phyloP scores from a whole-genome alignment of 92 coral and sea anemone genomes.

The Palythoa caribaeorum region DNA sequence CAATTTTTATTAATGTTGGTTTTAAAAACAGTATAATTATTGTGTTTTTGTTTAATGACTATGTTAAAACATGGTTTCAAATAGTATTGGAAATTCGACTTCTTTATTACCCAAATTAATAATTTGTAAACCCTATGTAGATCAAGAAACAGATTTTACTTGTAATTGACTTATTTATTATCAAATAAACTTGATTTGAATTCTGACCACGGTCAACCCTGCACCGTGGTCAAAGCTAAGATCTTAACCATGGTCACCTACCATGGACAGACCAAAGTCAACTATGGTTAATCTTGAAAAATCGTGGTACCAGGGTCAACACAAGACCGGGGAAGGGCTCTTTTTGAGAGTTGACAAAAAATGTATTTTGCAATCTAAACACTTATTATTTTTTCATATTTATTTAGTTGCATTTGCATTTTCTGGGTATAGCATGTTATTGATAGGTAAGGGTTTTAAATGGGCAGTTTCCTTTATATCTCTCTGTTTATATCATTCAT shows the following conservation, averaged over 20 bases:
- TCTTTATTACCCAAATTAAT: constrained; percentile 11
- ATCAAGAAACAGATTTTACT: constrained; percentile 12
- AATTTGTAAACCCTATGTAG: constrained; percentile 13
- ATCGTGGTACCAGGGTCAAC: constrained; percentile 16
- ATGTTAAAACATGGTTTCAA: constrained; percentile 12
- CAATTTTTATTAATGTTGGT: constrained; percentile 11
- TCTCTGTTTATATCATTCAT: constrained; percentile 46
- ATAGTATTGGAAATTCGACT: constrained; percentile 13
- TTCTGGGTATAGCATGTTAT: constrained; percentile 50
- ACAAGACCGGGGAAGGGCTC: constrained; percentile 18
- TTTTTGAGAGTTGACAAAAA: constrained; percentile 38
- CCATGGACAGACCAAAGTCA: constrained; percentile 16
- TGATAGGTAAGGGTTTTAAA: constrained; percentile 51
- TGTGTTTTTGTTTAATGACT: constrained; percentile 12
- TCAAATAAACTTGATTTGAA: constrained; percentile 11
- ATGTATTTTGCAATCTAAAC: constrained; percentile 43
- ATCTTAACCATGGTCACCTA: constrained; percentile 14
- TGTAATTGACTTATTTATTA: constrained; percentile 11
- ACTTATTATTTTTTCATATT: constrained; percentile 10
- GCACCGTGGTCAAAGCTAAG: constrained; percentile 16
- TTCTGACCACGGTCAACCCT: constrained; percentile 16
- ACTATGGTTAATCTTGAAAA: constrained; percentile 12
- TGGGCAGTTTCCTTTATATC: constrained; percentile 45
- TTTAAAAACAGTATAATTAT: constrained; percentile 10
- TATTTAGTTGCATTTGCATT: constrained; percentile 34